These are phyloP conservation scores for Clavelina lepadiformis DNA, from an alignment of 23 tunicate species.

Conservation along the genomic window DNA sequence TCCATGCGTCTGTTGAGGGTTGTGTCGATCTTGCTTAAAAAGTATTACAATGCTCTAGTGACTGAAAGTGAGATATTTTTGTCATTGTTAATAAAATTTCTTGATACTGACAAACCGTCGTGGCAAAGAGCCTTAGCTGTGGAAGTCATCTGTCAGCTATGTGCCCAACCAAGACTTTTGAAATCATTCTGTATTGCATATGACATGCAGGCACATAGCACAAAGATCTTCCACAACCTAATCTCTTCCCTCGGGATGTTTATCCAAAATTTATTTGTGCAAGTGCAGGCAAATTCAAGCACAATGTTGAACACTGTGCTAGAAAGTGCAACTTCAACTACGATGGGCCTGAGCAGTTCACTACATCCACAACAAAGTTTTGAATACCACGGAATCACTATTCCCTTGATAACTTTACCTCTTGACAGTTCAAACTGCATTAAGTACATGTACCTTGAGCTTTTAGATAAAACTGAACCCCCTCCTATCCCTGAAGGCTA, in stretches of 20 bases:
- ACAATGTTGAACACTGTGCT: neutral
- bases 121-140: constrained; percentile 96
- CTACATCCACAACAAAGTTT: constrained; percentile 21
- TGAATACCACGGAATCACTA: constrained; percentile 57
- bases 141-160: constrained; percentile 79
- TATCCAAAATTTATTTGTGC: constrained; percentile 62
- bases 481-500: constrained; percentile 78
- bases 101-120: constrained; percentile 77
- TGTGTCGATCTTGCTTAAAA: constrained; percentile 77
- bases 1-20: constrained; percentile 81
- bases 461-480: constrained; percentile 85
- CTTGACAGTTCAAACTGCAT: constrained; percentile 35
- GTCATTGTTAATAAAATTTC: constrained; percentile 76
- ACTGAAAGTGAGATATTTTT: constrained; percentile 97
- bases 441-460: constrained; percentile 71
- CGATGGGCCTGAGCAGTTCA: neutral
- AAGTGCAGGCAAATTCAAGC: constrained; percentile 24
- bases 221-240: constrained; percentile 70
- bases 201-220: constrained; percentile 85
- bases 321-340: neutral
- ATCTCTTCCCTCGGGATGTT: constrained; percentile 67
- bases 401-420: constrained; percentile 48
- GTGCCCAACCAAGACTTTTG: constrained; percentile 70
- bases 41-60: constrained; percentile 53
- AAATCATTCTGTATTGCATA: constrained; percentile 66